Evolutionary conservation across 2,888 invertebrate species (phyloP), one percentile per base, ranked within the genome.

Genomic region (Choreutis nemorana): DNA sequence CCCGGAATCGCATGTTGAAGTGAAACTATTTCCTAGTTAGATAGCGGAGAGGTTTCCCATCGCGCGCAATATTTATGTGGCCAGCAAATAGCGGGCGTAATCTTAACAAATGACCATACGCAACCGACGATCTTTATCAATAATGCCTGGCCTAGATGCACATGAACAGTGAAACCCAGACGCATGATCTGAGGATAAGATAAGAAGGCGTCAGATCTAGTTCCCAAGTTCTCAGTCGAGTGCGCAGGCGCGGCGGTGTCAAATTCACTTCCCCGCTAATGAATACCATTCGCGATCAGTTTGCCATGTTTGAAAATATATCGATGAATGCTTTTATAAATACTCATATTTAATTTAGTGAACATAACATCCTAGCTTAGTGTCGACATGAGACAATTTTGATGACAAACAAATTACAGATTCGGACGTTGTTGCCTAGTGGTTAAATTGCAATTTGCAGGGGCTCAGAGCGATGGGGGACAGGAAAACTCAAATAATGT

Each of bases 201-300:
- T n/a, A n/a, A n/a, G n/a, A n/a, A n/a, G n/a, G n/a, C n/a, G n/a
- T 18, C 8, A 8, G 18, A 18, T 18, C 18, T 18, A 18, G 18
- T 18, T 36, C 43, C 30, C 35, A 41, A 37, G 43, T 44, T 44
- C 29, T 35, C 50, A 37, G 41, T 44, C 32, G 44, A 48, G 32
- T 46, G 44, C 37, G 42, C 35, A 37, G 35, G 28, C 24, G 34
- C 8, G 5, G 41, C 7, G 20, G 10, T 48, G 45, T 51, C 45
- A 33, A 37, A 42, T 50, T 48, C 40, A 34, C 34, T 43, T 44
- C 29, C 29, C 30, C 13, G 34, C 35, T 39, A 42, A 34, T 44
- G 36, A 39, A 33, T 33, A 31, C 33, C 26, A 14, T 13, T 10
- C 10, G 9, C 10, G 8, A 8, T n/a, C 2, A 18, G 11, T 10